Evolutionary conservation across 1,140 invertebrate species (phyloP).

Genomic region (Lepidurus apus): DNA sequence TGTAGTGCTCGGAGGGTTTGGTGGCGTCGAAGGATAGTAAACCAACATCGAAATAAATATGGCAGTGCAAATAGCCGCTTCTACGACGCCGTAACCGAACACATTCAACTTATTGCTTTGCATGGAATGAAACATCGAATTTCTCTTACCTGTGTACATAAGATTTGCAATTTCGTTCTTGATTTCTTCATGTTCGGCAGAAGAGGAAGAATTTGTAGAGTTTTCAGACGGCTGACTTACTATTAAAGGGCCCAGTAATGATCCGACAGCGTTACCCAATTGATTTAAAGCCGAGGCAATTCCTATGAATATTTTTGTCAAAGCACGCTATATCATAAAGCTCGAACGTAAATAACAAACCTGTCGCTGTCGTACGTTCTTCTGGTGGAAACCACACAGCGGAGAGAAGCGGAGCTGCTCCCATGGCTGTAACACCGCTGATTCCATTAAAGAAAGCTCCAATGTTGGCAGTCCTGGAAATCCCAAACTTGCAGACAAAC

Average conservation of each 20-base stretch:
- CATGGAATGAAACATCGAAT: too few species aligned
- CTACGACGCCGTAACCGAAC: neutral
- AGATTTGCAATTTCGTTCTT: slow-evolving; percentile 37
- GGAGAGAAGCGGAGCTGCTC: slow-evolving; percentile 2
- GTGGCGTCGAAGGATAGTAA: neutral
- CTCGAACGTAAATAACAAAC: slow-evolving; percentile 35
- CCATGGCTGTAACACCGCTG: neutral
- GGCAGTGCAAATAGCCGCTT: neutral
- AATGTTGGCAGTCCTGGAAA: slow-evolving; percentile 43
- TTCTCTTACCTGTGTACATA: slow-evolving; percentile 37
- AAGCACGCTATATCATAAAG: slow-evolving; percentile 11
- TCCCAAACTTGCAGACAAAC: slow-evolving; percentile 43
- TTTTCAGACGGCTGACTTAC: slow-evolving; percentile 37
- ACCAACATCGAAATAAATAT: neutral
- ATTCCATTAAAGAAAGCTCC: slow-evolving; percentile 39
- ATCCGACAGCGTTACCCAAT: slow-evolving; percentile 47
- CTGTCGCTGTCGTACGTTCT: slow-evolving; percentile 46
- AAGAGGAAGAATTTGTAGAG: slow-evolving; percentile 25
- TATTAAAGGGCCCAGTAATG: slow-evolving; percentile 43
- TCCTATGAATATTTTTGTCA: slow-evolving; percentile 38
- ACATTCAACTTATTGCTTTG: too few species aligned
- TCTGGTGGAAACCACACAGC: slow-evolving; percentile 42
- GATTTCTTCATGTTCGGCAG: slow-evolving; percentile 29
- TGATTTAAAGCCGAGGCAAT: slow-evolving; percentile 45
- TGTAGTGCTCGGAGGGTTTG: neutral